Evolutionary conservation across 2,797 vertebrate species (phyloP), one percentile per base, ranked within the genome.

Genomic region (Falco biarmicus): DNA sequence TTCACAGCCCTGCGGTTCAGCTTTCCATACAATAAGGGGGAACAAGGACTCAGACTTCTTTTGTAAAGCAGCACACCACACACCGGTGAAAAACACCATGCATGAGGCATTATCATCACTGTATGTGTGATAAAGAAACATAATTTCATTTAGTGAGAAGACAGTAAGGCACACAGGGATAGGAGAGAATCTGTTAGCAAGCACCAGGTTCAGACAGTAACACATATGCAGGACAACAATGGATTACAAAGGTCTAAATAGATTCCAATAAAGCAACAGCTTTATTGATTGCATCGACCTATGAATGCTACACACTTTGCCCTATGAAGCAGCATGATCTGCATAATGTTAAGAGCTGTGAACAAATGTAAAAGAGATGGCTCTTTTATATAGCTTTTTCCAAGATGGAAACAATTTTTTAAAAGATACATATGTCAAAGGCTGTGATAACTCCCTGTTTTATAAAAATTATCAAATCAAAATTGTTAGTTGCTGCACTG

Each of bases 251-350:
- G 13, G 17, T 91, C 79, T 76, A 57, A 68, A 32, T 8, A 68
- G 50, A 74, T 13, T 53, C 41, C 37, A n/a, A 6, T 48, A 48
- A 79, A 69, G 16, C 56, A 57, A 26, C 7, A 56, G n/a, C 16
- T 54, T 61, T 34, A 31, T 15, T 63, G 47, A 53, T 61, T 29
- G 25, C 0, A 1, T 20, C 28, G 11, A 37, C n/a, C 19, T 64
- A 17, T 41, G 37, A 34, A 56, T 10, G 15, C 19, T 17, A 54
- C 14, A 11, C 5, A 10, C n/a, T 77, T 45, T 48, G 14, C 16
- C 28, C 0, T 1, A n/a, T 13, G 31, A 85, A 84, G 66, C 11
- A 59, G 14, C 1, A 0, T 8, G 11, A 51, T 29, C 41, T 43
- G 10, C 26, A 51, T 12, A 48, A 39, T 6, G 2, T 22, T 51